Percentiles rank a stretch among this genome's conserved stretches.
Evolutionary conservation across 2,113 vertebrate species (phyloP).

Genomic region (Procavia capensis): DNA sequence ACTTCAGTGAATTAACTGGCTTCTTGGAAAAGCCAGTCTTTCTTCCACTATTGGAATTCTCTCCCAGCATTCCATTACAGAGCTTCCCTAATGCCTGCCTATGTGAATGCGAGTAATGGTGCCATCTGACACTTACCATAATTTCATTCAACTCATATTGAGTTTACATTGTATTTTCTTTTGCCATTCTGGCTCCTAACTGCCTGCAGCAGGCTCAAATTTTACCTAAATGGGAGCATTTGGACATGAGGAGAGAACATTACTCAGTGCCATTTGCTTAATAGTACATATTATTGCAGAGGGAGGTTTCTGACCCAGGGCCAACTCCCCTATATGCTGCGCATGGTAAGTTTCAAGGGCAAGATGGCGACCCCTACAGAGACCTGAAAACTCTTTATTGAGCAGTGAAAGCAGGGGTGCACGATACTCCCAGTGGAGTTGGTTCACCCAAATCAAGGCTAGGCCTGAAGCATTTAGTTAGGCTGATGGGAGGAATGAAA

Average conservation of each 20-base stretch:
- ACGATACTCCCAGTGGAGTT: constrained; percentile 13
- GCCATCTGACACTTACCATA: constrained; percentile 88
- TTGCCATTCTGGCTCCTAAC: constrained; percentile 86
- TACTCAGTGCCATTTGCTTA: constrained; percentile 88
- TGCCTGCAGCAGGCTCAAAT: constrained; percentile 87
- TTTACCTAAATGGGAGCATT: constrained; percentile 88
- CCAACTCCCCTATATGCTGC: constrained; percentile 75
- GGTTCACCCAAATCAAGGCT: constrained; percentile 20
- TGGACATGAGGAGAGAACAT: constrained; percentile 84
- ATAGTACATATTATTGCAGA: constrained; percentile 85
- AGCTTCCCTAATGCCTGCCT: constrained; percentile 85
- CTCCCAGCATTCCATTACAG: constrained; percentile 79
- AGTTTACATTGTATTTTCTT: constrained; percentile 86
- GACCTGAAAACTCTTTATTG: constrained; percentile 67
- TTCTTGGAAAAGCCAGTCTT: constrained; percentile 59
- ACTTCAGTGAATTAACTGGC: constrained; percentile 79
- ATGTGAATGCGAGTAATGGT: constrained; percentile 84
- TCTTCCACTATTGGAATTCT: constrained; percentile 78
- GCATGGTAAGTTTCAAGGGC: constrained; percentile 83
- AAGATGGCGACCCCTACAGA: constrained; percentile 66
- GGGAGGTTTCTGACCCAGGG: constrained; percentile 80
- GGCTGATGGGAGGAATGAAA: constrained; percentile 13
- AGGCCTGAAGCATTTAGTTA: constrained; percentile 1
- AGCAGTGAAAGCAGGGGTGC: background rate
- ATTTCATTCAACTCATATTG: constrained; percentile 88